phyloP scores from a whole-genome alignment of 2,888 invertebrate genomes.

The Iselma pallidipennis region DNA sequence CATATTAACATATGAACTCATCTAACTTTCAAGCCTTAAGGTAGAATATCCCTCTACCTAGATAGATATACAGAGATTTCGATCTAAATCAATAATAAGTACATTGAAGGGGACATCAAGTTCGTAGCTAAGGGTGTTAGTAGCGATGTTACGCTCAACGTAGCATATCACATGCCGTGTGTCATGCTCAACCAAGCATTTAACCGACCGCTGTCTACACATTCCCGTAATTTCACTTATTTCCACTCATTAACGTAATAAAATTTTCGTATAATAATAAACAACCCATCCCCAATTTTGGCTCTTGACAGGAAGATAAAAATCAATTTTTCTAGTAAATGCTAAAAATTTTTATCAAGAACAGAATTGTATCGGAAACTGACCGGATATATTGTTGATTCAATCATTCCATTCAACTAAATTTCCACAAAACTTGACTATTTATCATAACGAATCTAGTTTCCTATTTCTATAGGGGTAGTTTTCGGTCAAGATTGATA shows the following conservation, averaged over 20 bases:
- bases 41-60: not conserved
- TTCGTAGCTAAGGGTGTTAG: constrained; percentile 24
- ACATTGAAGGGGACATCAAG: constrained; percentile 20
- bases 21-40: constrained; percentile 12
- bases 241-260: constrained; percentile 8
- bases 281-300: not conserved
- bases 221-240: constrained; percentile 11
- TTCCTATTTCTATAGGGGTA: constrained; percentile 10
- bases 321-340: not conserved
- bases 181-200: constrained; percentile 30
- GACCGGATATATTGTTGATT: constrained; percentile 23
- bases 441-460: constrained; percentile 24
- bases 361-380: constrained; percentile 17
- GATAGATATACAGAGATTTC: constrained; percentile 25
- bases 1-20: not conserved
- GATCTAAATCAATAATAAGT: constrained; percentile 37
- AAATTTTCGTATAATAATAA: constrained; percentile 10
- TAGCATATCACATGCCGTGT: constrained; percentile 30
- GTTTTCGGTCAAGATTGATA: not conserved
- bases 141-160: constrained; percentile 33
- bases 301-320: not conserved
- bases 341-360: constrained; percentile 1
- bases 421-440: constrained; percentile 3
- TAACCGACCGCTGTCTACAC: constrained; percentile 19
- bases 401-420: constrained; percentile 15